phyloP scores from a whole-genome alignment of 2,797 vertebrate genomes.

The Leptodactylus fallax region DNA sequence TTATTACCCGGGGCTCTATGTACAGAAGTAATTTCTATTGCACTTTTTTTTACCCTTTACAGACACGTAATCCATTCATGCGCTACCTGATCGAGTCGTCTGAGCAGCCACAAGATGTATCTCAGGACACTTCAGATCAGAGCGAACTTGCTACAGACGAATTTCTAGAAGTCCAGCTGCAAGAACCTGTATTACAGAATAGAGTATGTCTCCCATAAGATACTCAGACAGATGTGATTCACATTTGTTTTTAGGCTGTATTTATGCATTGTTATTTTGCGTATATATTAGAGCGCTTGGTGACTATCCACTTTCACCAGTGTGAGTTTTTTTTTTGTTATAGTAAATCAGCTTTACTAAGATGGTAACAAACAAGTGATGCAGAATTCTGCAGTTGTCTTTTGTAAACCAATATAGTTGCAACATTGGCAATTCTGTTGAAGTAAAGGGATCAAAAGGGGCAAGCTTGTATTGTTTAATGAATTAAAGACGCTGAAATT shows the following conservation, averaged over 20 bases:
- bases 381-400: not conserved
- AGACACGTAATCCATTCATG: conserved; percentile 70
- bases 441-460: not conserved
- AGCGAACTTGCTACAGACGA: not conserved
- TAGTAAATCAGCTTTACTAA: not conserved
- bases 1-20: too few species aligned
- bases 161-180: not conserved
- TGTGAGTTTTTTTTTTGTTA: not conserved
- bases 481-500: not conserved
- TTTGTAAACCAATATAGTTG: not conserved
- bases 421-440: not conserved
- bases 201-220: not conserved
- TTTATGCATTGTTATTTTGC: not conserved
- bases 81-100: conserved; percentile 68
- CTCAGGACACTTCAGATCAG: not conserved
- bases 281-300: not conserved
- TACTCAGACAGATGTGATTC: not conserved
- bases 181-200: not conserved
- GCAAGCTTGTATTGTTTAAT: not conserved
- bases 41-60: conserved; percentile 23
- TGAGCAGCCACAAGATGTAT: conserved; percentile 30
- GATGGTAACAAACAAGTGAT: not conserved
- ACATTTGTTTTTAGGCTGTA: not conserved
- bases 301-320: not conserved
- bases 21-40: too few species aligned